These are phyloP conservation scores for Amphipyra tragopoginis DNA, from an alignment of 2,888 invertebrate genomes.

Conservation along the genomic window DNA sequence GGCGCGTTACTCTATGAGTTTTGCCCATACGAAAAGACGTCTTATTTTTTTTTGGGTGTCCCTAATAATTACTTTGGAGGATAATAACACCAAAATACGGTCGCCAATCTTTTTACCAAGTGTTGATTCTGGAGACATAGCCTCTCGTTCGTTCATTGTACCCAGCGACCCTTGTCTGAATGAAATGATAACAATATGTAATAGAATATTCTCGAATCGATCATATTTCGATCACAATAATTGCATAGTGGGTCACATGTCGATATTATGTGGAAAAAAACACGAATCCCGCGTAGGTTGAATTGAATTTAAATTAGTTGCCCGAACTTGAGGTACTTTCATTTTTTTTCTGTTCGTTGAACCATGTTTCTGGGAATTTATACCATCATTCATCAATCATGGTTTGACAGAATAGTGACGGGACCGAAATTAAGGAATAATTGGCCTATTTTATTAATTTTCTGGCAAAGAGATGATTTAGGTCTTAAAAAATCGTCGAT, in stretches of 20 bases:
- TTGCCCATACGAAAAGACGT: too few relatives aligned
- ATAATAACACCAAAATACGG: too few relatives aligned
- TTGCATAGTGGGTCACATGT: slow-evolving; percentile 16
- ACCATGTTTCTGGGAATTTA: slow-evolving; percentile 31
- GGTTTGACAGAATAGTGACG: slow-evolving; percentile 19
- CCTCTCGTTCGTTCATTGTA: too few relatives aligned
- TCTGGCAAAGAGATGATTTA: too few relatives aligned
- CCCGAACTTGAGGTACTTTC: slow-evolving; percentile 31
- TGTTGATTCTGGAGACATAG: too few relatives aligned
- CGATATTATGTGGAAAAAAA: slow-evolving; percentile 22
- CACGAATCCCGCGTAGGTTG: slow-evolving; percentile 37
- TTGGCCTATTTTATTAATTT: too few relatives aligned
- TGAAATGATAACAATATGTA: background rate
- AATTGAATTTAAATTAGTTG: slow-evolving; percentile 55
- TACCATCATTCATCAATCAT: slow-evolving; percentile 35
- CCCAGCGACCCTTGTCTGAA: too few relatives aligned
- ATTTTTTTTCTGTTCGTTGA: slow-evolving; percentile 19
- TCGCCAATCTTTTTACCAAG: too few relatives aligned
- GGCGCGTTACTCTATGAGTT: too few relatives aligned
- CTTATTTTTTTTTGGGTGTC: too few relatives aligned
- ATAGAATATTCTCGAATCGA: background rate
- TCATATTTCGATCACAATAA: slow-evolving; percentile 1
- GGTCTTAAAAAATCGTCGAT: too few relatives aligned
- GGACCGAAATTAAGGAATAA: slow-evolving; percentile 4
- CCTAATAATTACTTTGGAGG: too few relatives aligned